Evolutionary conservation across 2,113 vertebrate genomes (phyloP).

Genomic region (Petaurus breviceps): DNA sequence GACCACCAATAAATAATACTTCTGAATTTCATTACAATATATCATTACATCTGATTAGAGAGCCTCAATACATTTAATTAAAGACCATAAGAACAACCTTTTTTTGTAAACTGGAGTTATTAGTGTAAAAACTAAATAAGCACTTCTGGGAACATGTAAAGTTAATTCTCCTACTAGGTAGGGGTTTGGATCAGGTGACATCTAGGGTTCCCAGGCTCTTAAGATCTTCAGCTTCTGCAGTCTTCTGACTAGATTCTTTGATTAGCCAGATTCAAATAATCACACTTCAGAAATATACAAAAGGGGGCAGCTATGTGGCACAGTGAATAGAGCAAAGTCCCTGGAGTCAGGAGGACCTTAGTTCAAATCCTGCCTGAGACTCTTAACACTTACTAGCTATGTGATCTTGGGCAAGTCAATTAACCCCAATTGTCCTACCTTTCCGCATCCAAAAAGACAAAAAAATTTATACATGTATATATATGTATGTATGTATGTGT

Average conservation of each 20-base stretch:
- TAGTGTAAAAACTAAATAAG: background rate
- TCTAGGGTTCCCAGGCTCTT: background rate
- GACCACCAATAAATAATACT: background rate
- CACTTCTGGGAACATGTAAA: background rate
- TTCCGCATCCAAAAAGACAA: no score
- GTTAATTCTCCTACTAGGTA: background rate
- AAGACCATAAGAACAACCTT: background rate
- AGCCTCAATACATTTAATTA: background rate
- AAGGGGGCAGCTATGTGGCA: no score
- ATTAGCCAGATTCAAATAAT: background rate
- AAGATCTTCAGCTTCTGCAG: background rate
- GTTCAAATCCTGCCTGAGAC: no score
- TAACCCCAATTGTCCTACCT: no score
- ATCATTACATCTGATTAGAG: background rate
- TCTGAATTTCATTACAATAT: background rate
- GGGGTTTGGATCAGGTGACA: background rate
- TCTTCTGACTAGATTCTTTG: background rate
- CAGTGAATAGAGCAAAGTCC: no score
- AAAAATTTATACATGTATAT: no score
- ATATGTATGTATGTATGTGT: background rate
- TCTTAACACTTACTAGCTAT: no score
- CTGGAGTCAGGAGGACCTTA: no score
- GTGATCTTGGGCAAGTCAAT: no score
- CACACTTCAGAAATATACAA: background rate
- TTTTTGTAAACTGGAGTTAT: background rate